Conservation (phyloP, 2,113 vertebrate genomes). For the Pygoscelis adeliae region DNA sequence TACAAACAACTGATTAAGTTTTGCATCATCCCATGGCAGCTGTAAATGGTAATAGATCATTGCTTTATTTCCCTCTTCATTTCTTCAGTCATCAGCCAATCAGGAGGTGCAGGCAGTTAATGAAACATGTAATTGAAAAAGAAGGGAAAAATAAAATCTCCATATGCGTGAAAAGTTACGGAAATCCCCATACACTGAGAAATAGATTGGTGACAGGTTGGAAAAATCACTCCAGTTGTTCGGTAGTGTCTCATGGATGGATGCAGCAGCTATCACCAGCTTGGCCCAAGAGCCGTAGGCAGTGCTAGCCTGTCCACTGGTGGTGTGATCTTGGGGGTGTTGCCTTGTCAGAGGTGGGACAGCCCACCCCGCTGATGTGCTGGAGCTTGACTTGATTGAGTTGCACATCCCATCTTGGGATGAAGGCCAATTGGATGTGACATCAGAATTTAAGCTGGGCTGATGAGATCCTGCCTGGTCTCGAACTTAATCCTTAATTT, state of each 20-base stretch:
- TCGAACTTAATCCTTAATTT: background rate
- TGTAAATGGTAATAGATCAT: background rate
- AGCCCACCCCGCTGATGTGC: background rate
- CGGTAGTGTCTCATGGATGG: background rate
- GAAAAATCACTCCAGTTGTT: background rate
- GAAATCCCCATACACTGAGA: background rate
- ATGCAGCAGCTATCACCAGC: background rate
- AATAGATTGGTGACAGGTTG: background rate
- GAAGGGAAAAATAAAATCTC: background rate
- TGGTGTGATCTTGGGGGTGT: background rate
- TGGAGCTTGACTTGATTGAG: background rate
- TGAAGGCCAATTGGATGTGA: background rate
- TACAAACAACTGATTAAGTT: background rate
- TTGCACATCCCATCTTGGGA: background rate
- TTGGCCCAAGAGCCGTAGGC: background rate
- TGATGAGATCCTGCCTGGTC: background rate
- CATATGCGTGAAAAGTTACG: fast-evolving
- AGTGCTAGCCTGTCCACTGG: background rate
- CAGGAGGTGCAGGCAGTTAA: background rate
- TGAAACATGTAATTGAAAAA: constrained; percentile 17
- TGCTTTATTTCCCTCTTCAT: background rate
- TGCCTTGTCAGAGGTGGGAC: background rate
- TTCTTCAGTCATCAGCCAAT: background rate
- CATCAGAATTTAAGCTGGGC: background rate
- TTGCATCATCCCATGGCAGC: background rate